Conservation (phyloP, 2,113 vertebrate species). For the Anguilla rostrata region DNA sequence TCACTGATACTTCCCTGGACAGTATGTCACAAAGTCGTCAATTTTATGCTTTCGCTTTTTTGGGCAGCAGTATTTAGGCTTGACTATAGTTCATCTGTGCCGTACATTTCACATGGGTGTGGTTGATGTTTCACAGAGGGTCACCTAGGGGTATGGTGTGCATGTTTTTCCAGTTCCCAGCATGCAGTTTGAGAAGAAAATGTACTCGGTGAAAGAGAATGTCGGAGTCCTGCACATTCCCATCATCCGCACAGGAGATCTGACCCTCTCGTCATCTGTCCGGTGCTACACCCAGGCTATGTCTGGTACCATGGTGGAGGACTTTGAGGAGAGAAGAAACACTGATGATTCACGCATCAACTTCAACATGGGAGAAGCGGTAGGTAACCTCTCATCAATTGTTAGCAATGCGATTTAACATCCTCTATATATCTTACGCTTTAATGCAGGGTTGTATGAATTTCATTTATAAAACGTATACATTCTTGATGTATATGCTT, state of each 20-base stretch:
- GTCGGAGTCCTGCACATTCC: conserved; percentile 79
- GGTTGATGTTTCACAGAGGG: background rate
- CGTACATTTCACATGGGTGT: background rate
- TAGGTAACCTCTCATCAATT: conserved; percentile 27
- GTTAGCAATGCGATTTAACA: background rate
- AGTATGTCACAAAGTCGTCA: conserved; percentile 58
- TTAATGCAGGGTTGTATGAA: too few relatives aligned
- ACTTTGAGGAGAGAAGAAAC: conserved; percentile 87
- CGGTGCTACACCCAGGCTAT: conserved; percentile 87
- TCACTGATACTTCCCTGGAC: conserved; percentile 90
- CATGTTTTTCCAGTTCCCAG: conserved; percentile 79
- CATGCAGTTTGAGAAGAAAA: conserved; percentile 91
- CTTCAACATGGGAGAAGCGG: conserved; percentile 91
- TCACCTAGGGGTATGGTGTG: background rate
- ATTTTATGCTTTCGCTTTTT: conserved; percentile 19
- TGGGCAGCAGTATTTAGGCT: background rate
- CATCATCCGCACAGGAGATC: conserved; percentile 81
- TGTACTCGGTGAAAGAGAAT: conserved; percentile 80
- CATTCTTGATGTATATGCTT: background rate
- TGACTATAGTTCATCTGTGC: background rate
- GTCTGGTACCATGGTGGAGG: conserved; percentile 81
- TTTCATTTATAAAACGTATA: too few relatives aligned
- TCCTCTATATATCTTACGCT: too few relatives aligned
- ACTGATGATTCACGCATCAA: conserved; percentile 82
- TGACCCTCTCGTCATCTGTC: conserved; percentile 87